Evolutionary conservation across 2,113 vertebrate species (phyloP).

Genomic region (Paraplagusia blochii): DNA sequence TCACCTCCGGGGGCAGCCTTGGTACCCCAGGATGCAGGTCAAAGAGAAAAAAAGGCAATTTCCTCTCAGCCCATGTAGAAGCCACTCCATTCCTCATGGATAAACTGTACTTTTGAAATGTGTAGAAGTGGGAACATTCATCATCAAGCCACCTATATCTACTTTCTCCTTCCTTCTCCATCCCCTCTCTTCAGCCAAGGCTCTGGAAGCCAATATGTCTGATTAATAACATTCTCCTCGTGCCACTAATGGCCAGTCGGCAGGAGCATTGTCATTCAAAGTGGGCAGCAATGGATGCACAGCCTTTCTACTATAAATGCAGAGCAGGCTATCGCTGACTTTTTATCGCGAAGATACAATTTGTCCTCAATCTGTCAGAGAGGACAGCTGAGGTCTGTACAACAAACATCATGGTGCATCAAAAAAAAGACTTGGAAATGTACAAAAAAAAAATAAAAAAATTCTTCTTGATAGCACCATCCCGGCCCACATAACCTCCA

Average conservation of each 20-base stretch:
- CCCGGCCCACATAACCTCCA: no score
- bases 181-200: slow-evolving; percentile 26
- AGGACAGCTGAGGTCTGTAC: slow-evolving; percentile 46
- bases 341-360: slow-evolving; percentile 45
- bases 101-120: slow-evolving; percentile 70
- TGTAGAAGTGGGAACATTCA: slow-evolving; percentile 64
- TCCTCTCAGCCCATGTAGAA: slow-evolving; percentile 52
- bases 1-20: slow-evolving; percentile 57
- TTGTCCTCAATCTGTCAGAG: slow-evolving; percentile 53
- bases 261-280: slow-evolving; percentile 54
- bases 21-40: slow-evolving; percentile 61
- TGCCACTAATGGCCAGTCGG: slow-evolving; percentile 49
- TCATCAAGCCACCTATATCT: slow-evolving; percentile 42
- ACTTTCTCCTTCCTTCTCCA: slow-evolving; percentile 11
- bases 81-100: slow-evolving; percentile 65
- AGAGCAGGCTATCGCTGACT: slow-evolving; percentile 50
- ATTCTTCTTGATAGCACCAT: no score
- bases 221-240: slow-evolving; percentile 67
- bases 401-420: slow-evolving; percentile 2
- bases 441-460: no score
- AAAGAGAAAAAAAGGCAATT: slow-evolving; percentile 67
- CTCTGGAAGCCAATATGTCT: slow-evolving; percentile 42
- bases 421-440: no score
- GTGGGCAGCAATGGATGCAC: slow-evolving; percentile 25
- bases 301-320: slow-evolving; percentile 60